Base-by-base conservation (phyloP, 2,888 invertebrate genomes). In the Cheilosia scutellata region DNA sequence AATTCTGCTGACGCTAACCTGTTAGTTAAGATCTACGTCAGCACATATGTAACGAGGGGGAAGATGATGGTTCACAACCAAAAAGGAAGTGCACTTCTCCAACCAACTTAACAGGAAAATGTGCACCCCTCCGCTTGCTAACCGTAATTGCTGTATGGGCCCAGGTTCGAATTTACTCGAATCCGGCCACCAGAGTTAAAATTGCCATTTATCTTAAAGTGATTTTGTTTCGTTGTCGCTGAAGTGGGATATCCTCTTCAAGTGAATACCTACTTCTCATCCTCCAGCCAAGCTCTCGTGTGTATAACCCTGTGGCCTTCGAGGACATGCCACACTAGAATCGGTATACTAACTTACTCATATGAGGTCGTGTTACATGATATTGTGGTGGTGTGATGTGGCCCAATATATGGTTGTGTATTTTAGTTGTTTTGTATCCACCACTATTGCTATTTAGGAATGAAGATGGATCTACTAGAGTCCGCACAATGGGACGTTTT, bases 1-100 rank as follows among this genome's bases (percentile, higher is more conserved):
- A 78, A 57, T 71, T 71, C 29, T 78, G 78, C 78, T 78, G 78
- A 78, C 62, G 78, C 31, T 78, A 78, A 70, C 78, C 70, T 49
- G 70, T 62, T 55, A 78, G 70, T 63, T 71, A 63, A 71, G 55
- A 63, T 55, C 62, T 55, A 71, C 70, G 78, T 78, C 78, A 78
- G 78, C 78, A 71, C 40, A 78, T 70, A 70, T 60, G 51, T 20
- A 58, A 25, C 60, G 16, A 42, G 31, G 25, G 27, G 33, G 33
- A 60, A 3, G 29, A 49, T 20, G 40, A 66, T 13, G 57, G 70
- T 62, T 40, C 62, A 70, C 70, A 37, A 70, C 66, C 29, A 55
- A 60, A 58, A 63, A 31, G 40, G 31, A 78, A 78, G 55, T 63
- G 55, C 63, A 63, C 49, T 65, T 51, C 49, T 58, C 37, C 31